phyloP scores from a whole-genome alignment of 2,113 vertebrate genomes.

The Stictonetta naevosa region DNA sequence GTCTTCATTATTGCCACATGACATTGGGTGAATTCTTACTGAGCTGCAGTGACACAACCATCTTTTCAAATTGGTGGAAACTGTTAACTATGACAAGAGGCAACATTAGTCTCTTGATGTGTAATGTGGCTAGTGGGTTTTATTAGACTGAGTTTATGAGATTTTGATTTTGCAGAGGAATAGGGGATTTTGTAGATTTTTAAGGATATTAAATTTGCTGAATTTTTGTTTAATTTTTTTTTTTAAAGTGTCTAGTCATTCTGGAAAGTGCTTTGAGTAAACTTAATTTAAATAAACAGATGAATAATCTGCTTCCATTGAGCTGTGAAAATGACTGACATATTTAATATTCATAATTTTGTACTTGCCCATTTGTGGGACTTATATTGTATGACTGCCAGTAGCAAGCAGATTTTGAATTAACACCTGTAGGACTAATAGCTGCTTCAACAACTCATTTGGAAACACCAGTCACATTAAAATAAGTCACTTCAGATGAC shows the following conservation, averaged over 20 bases:
- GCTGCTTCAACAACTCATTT: not conserved
- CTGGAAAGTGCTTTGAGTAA: not conserved
- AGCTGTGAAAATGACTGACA: not conserved
- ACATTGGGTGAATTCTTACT: not conserved
- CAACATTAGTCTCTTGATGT: not conserved
- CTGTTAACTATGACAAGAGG: not conserved
- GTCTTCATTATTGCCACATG: not conserved
- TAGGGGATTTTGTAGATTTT: not conserved
- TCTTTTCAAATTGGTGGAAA: not conserved
- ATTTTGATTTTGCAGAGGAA: not conserved
- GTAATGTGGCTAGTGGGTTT: not conserved
- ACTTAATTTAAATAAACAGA: not conserved
- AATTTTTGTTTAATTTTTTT: too few species aligned
- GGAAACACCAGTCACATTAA: not conserved
- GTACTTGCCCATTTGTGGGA: not conserved
- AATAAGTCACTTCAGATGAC: not conserved
- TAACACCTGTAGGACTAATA: not conserved
- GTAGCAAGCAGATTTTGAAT: not conserved
- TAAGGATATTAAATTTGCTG: not conserved
- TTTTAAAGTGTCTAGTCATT: not conserved
- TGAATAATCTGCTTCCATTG: not conserved
- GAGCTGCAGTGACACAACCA: not conserved
- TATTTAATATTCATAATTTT: not conserved
- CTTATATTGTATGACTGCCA: not conserved
- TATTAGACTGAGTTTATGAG: not conserved